Base-by-base conservation (phyloP, 2,888 invertebrate genomes). In the Morpho deidamia region DNA sequence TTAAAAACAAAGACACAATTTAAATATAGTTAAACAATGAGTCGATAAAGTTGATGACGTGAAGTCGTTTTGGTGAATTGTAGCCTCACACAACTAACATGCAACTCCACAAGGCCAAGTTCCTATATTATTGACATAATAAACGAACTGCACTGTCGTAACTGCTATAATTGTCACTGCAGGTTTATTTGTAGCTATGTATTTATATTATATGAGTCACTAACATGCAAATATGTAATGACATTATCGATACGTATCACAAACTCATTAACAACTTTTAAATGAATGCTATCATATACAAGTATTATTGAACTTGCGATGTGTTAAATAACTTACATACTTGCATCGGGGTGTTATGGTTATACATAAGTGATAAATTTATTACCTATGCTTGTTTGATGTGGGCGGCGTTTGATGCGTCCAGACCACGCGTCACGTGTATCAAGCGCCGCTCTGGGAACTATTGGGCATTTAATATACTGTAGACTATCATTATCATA, bases 41-140 rank as follows among this genome's bases (percentile, higher is more conserved):
- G 81, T 82, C 72, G 69, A 83, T 87, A 83, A 78, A 85, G 89
- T 89, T 86, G 89, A 89, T 89, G 89, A 86, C 87, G 89, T 88
- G 88, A 72, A 74, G 79, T 81, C 79, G 74, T 78, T 51, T 74
- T 78, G 78, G 78, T 72, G 75, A 75, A 71, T 74, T 81, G 83
- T 83, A 86, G 84, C 80, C 89, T 88, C 82, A 88, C 87, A 88
- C 76, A 74, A 90, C 89, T 90, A 90, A 90, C 88, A 81, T 73
- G 83, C 85, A 82, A 83, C 85, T 89, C 90, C 90, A 90, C 90
- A 90, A 90, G 90, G 90, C 90, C 90, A 90, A 88, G 90, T 86
- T 78, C 85, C 90, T 81, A 79, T 82, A 81, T 23, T 85, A 79
- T 83, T 80, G 69, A 81, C 73, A 79, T 83, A 86, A 86, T 82